These are phyloP conservation scores for Aurelia sp. DNA, from an alignment of 30 jellyfish, hydroid and myxozoan species.

Conservation along the genomic window DNA sequence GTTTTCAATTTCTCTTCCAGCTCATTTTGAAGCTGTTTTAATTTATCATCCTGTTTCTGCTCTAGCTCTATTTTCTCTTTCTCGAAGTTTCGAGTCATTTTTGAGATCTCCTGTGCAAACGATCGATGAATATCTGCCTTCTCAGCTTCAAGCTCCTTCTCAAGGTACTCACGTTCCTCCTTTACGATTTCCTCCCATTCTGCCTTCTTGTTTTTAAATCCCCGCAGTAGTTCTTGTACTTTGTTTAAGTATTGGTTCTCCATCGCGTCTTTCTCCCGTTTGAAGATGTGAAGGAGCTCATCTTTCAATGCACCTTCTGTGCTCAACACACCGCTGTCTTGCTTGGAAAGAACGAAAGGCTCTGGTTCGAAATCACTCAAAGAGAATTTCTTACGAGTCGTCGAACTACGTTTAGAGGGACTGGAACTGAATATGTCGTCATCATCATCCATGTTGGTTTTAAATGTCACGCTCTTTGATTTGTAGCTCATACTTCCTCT, in stretches of 20 bases:
- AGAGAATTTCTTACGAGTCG: conserved; percentile 14
- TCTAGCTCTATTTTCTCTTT: conserved; percentile 79
- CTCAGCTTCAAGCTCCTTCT: conserved; percentile 85
- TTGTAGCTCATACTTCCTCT: conserved; percentile 38
- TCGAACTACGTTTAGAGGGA: not conserved
- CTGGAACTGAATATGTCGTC: not conserved
- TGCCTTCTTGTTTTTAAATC: conserved; percentile 79
- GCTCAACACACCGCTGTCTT: conserved; percentile 9
- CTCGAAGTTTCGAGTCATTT: conserved; percentile 67
- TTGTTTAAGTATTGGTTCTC: conserved; percentile 76
- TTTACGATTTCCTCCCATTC: conserved; percentile 97
- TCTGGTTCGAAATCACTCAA: conserved; percentile 62
- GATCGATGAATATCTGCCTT: conserved; percentile 75
- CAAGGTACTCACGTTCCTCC: conserved; percentile 87
- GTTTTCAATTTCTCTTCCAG: conserved; percentile 32
- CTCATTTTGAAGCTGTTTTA: conserved; percentile 44
- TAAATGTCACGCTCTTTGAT: conserved; percentile 59
- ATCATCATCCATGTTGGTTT: conserved; percentile 32
- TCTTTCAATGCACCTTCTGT: conserved; percentile 81
- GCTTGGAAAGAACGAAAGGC: conserved; percentile 16
- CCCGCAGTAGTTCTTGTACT: conserved; percentile 82
- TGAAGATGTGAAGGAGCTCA: conserved; percentile 82
- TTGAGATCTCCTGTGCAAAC: conserved; percentile 82
- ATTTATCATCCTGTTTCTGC: conserved; percentile 23
- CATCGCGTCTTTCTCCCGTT: conserved; percentile 91